A percentile compares a stretch with the other conserved stretches of the same genome.
Evolutionary conservation across 2,113 vertebrate genomes (phyloP).

Genomic region (Cervus canadensis): DNA sequence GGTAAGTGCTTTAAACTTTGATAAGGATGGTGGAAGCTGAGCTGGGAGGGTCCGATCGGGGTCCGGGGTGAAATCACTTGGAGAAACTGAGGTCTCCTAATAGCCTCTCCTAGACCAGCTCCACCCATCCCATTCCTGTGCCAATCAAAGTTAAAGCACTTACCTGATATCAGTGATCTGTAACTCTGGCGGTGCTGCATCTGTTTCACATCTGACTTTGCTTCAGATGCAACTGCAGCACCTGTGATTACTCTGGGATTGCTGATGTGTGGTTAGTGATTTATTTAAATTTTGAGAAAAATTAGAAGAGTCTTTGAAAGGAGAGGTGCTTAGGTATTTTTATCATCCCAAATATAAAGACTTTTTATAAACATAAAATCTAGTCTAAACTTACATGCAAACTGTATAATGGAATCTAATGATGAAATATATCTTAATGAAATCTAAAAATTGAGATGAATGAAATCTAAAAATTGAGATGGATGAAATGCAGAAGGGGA

Average conservation of each 20-base stretch:
- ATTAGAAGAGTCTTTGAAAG: not conserved
- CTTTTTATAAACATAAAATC: not conserved
- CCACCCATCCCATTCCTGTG: conserved; percentile 70
- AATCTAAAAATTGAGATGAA: not conserved
- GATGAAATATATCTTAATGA: conserved; percentile 26
- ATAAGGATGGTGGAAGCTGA: conserved; percentile 78
- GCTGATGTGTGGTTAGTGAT: conserved; percentile 63
- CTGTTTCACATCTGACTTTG: conserved; percentile 65
- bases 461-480: not conserved
- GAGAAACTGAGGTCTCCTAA: conserved; percentile 67
- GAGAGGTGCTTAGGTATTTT: conserved; percentile 6
- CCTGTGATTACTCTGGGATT: conserved; percentile 64
- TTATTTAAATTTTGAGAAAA: conserved; percentile 35
- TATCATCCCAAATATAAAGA: conserved; percentile 12
- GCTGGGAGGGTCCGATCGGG: conserved; percentile 70
- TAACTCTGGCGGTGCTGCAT: conserved; percentile 66
- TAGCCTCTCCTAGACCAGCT: conserved; percentile 73
- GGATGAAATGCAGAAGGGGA: conserved; percentile 5
- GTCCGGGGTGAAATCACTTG: conserved; percentile 63
- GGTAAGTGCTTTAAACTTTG: conserved; percentile 78
- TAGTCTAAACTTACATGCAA: not conserved
- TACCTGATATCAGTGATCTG: conserved; percentile 73
- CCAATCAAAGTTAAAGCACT: conserved; percentile 78
- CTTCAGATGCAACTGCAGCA: conserved; percentile 65
- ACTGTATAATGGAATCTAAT: conserved; percentile 17